These are phyloP conservation scores for Serranus cabrilla DNA, from an alignment of 2,797 vertebrate genomes.

Conservation along the genomic window DNA sequence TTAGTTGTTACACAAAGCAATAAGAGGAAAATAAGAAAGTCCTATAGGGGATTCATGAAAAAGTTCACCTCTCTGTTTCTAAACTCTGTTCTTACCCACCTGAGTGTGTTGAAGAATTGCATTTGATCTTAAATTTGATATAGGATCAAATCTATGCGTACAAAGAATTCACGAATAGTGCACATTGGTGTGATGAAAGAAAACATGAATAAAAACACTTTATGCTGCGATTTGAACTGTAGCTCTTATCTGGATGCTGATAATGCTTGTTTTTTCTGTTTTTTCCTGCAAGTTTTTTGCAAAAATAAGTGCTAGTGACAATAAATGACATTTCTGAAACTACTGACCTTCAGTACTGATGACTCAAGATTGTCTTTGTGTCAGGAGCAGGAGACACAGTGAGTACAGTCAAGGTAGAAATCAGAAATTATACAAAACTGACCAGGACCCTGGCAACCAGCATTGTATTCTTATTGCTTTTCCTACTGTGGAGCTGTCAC, in stretches of 20 bases:
- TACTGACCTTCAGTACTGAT: background rate
- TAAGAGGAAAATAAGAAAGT: no score
- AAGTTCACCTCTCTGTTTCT: no score
- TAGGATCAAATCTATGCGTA: background rate
- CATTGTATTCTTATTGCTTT: conserved; percentile 38
- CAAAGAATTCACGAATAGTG: no score
- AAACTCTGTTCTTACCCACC: no score
- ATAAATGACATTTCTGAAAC: conserved; percentile 7
- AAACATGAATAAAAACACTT: background rate
- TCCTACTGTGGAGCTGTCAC: conserved; percentile 30
- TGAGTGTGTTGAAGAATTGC: no score
- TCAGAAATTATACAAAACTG: conserved; percentile 32
- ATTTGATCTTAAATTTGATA: no score
- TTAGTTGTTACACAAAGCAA: no score
- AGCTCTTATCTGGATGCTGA: background rate
- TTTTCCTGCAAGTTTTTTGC: background rate
- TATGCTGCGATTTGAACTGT: background rate
- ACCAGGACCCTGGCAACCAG: conserved; percentile 25
- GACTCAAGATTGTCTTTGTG: conserved; percentile 12
- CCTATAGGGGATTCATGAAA: background rate
- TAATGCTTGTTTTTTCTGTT: no score
- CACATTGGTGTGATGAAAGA: background rate
- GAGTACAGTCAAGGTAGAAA: background rate
- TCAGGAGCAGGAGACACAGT: background rate
- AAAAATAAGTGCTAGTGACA: background rate